Evolutionary conservation across 2,888 invertebrate genomes (phyloP), one percentile per base, ranked within the genome.

Genomic region (Nemoura dubitans): DNA sequence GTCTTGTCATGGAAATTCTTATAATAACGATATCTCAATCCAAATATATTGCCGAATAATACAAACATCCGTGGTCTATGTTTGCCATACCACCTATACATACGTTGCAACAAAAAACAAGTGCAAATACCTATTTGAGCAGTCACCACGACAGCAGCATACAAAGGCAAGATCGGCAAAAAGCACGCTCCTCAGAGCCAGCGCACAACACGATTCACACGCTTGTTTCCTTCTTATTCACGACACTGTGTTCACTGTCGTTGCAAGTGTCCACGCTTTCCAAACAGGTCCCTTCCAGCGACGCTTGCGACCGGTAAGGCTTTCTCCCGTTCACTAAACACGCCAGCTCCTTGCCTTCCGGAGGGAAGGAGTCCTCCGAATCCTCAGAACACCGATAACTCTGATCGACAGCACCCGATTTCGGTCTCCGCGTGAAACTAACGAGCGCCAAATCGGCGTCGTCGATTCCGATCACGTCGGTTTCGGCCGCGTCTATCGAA

Each of bases 181-280:
- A 59, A 10, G 59, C 59, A 59, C 59, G 14, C 59, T 7, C 3
- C 10, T 59, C 21, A 21, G 59, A 7, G 59, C 10, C 59, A 36
- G 10, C n/a, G n/a, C 36, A 36, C 36, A 6, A 10, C 59, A 21
- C 3, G 25, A 81, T 28, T 86, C 42, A 87, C 25, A 87, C 87
- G 85, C 87, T 87, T 21, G 87, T 87, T 85, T 87, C 87, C 76
- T 86, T 86, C 43, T 87, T 87, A 59, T 87, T 87, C 26, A 26
- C 83, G 27, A 29, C 7, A n/a, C 81, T 29, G 83, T 36, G 86
- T 77, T 87, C 84, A 7, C 76, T 78, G 10, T 81, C 81, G n/a
- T 30, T 81, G 81, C 36, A 36, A 36, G 21, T 27, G 29, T 81
- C 81, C 36, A 27, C 1, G 59, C 59, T 59, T 10, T 21, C 78